phyloP scores from a whole-genome alignment of 2,113 vertebrate species.

The Scophthalmus maximus region DNA sequence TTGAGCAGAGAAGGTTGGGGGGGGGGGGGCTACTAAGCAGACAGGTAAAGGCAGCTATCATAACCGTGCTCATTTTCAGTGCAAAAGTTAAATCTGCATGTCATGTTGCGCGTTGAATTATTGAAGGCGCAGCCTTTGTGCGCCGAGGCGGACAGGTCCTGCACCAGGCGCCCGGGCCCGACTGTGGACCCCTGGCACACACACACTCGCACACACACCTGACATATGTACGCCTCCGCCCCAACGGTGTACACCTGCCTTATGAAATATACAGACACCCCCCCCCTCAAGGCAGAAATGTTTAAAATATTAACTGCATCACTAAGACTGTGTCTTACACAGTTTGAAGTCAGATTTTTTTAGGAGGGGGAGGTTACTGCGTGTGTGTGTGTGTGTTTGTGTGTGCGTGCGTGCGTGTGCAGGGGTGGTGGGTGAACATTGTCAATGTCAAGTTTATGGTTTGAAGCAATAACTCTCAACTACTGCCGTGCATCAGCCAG shows the following conservation, averaged over 20 bases:
- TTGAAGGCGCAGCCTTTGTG: slow-evolving; percentile 43
- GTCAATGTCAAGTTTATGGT: no score
- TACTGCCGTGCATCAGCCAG: neutral
- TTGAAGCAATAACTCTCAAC: no score
- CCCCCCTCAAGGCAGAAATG: slow-evolving; percentile 53
- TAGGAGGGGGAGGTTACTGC: no score
- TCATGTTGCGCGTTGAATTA: slow-evolving; percentile 53
- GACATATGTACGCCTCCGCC: neutral
- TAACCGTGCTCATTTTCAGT: slow-evolving; percentile 38
- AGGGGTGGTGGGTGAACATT: no score
- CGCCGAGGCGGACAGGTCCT: slow-evolving; percentile 15
- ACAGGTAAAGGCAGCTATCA: slow-evolving; percentile 38
- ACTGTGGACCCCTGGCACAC: neutral
- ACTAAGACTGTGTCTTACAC: slow-evolving; percentile 53
- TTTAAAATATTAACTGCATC: slow-evolving; percentile 74
- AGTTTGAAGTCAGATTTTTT: slow-evolving; percentile 34
- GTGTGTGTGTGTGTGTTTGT: neutral
- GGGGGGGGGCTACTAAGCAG: neutral
- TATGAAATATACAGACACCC: slow-evolving; percentile 72
- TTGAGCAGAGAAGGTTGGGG: slow-evolving; percentile 20
- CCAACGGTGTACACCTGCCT: slow-evolving; percentile 33
- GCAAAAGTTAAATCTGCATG: slow-evolving; percentile 56
- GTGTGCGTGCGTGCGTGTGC: neutral
- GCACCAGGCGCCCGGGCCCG: neutral
- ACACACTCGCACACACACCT: neutral